These are phyloP conservation scores for Neomonachus schauinslandi DNA, from an alignment of 2,113 vertebrate species.

Conservation along the genomic window DNA sequence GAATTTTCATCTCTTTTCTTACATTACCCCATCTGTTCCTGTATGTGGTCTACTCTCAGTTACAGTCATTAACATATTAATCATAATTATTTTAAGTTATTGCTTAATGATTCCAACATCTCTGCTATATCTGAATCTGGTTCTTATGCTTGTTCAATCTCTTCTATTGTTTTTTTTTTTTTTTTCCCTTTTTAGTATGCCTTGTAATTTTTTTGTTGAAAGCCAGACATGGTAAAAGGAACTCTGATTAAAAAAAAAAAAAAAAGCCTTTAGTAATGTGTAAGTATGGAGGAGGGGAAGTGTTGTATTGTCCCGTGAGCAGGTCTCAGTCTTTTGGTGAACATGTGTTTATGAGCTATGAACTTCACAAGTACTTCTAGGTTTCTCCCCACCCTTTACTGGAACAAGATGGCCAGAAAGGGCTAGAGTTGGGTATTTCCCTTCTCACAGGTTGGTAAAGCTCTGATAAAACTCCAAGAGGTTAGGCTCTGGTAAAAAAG, in stretches of 20 bases:
- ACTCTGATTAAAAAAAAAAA: not conserved
- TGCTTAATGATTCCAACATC: not conserved
- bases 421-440: not conserved
- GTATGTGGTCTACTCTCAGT: not conserved
- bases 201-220: slow-evolving; percentile 22
- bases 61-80: not conserved
- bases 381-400: not conserved
- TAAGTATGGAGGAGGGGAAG: not conserved
- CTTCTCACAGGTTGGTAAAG: not conserved
- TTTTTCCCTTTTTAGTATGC: not conserved
- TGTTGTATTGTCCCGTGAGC: not conserved
- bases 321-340: not conserved
- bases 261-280: not conserved
- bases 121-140: not conserved
- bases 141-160: not conserved
- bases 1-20: not conserved
- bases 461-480: not conserved
- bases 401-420: not conserved
- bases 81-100: not conserved
- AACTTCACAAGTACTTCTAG: not conserved
- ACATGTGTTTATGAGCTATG: not conserved
- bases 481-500: not conserved
- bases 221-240: not conserved
- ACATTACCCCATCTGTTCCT: not conserved
- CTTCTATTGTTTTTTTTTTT: not conserved